phyloP scores from a whole-genome alignment of 2,113 vertebrate species.

The Benthochromis sp. region DNA sequence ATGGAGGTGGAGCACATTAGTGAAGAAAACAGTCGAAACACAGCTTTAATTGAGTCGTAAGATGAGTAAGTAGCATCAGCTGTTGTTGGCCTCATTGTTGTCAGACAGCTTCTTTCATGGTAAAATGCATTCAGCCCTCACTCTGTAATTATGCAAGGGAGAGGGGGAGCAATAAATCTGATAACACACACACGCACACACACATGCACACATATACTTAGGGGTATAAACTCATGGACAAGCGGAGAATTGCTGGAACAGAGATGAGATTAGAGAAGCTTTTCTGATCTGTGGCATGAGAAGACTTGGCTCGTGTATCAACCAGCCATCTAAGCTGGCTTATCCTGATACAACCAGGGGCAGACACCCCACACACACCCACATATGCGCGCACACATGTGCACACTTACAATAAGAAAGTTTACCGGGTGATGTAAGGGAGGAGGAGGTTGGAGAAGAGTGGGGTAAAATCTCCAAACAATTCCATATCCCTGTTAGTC shows the following conservation, averaged over 20 bases:
- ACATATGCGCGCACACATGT: background rate
- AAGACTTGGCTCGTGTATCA: conserved; percentile 67
- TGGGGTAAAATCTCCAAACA: conserved; percentile 34
- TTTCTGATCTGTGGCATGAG: conserved; percentile 64
- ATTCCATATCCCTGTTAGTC: conserved; percentile 47
- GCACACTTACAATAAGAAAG: conserved; percentile 23
- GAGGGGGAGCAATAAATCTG: conserved; percentile 34
- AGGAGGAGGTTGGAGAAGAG: background rate
- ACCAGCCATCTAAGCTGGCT: conserved; percentile 65
- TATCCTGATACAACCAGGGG: conserved; percentile 54
- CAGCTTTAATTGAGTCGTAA: conserved; percentile 35
- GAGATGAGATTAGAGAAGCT: conserved; percentile 71
- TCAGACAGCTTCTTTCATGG: conserved; percentile 45
- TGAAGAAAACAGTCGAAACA: background rate
- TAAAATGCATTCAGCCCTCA: conserved; percentile 17
- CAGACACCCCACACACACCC: conserved; percentile 12
- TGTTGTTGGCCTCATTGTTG: conserved; percentile 41
- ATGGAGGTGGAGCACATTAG: background rate
- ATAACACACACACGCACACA: background rate
- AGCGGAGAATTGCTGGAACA: conserved; percentile 52
- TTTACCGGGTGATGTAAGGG: conserved; percentile 14
- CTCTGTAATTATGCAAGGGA: conserved; percentile 42
- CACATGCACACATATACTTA: background rate
- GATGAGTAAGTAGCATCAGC: conserved; percentile 43
- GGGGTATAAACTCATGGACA: conserved; percentile 47